Base-by-base conservation (phyloP, 1,140 invertebrate genomes). In the Papilio polyxenes region DNA sequence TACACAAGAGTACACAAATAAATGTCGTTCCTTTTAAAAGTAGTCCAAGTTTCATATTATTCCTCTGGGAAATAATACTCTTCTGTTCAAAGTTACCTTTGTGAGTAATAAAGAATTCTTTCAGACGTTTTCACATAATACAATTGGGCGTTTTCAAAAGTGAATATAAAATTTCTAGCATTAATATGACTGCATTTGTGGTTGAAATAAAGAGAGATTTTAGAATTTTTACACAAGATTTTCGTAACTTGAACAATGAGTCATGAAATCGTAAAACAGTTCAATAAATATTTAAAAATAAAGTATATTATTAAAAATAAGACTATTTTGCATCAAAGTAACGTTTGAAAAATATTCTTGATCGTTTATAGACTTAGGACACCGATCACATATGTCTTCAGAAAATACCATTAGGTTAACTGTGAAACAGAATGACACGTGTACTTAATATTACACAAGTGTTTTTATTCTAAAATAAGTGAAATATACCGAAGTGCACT, bases 71-170 rank as follows among this genome's bases (percentile, higher is more conserved):
- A 59, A 59, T 59, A 59, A 59, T n/a, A 59, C n/a, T 59, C 17
- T 59, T 59, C 5, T 59, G 56, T 59, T 56, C 17, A 59, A 59
- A 59, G 56, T 59, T 59, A 59, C 56, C 56, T 59, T 59, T 59
- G 56, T n/a, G 56, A n/a, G 56, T 59, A 17, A 59, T 59, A 59
- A 59, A 59, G 56, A 59, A 59, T 59, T 59, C 56, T 59, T 59
- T 59, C 56, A 59, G n/a, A 59, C 56, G 56, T 59, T 59, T 56
- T 56, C 53, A 59, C n/a, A 59, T 59, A 59, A 59, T 59, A 59
- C 56, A 59, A 59, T 59, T 59, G 15, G 56, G 56, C 56, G 17
- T 59, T 59, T 59, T 17, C 49, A 7, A 59, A 59, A 59, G 56
- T 59, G 56, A 59, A 59, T 59, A 20, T 59, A 59, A 59, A 59